Evolutionary conservation across 2,888 invertebrate genomes (phyloP), one percentile per base, ranked within the genome.

Genomic region (Lycaena phlaeas): DNA sequence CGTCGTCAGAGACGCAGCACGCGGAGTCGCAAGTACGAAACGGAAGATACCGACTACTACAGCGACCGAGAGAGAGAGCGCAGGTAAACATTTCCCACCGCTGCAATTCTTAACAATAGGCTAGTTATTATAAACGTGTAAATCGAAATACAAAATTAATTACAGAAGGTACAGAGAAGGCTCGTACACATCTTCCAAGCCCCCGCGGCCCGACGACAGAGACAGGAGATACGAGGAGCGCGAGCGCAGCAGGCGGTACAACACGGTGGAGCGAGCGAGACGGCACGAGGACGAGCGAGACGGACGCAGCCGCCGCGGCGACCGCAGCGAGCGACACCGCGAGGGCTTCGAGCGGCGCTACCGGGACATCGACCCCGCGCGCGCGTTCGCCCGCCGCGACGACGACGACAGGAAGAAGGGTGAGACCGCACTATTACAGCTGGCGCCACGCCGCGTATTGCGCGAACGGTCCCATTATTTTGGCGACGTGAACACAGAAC

Each of bases 1-100:
- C 64, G 76, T 17, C 60, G 68, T 1, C 59, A 56, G 38, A 64
- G 82, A 22, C 82, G 79, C 51, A 64, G 70, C 53, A 59, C 64
- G 22, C 69, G 79, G 41, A 70, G 76, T 46, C 81, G 74, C 40
- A 68, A 86, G 40, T 89, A 89, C 62, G 90, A 91, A 49, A 86
- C 87, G 1, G 90, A 91, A 42, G 90, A 90, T 54, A 88, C 88
- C 2, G 89, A 90, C 63, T 89, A 88, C 66, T 89, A 88, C 62
- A 90, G 90, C 55, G 90, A 91, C 63, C 82, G 87, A 44, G 89
- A 89, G 49, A 76, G 85, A 45, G 86, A 86, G 27, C 78, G 82
- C 50, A 76, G 86, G 85, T 84, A 14, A 1, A 22, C n/a, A n/a
- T n/a, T n/a, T n/a, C n/a, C n/a, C n/a, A n/a, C n/a, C n/a, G n/a